phyloP scores from a whole-genome alignment of 37 sponge, comb jelly and placozoan species.

The Lycopodina hypogea region DNA sequence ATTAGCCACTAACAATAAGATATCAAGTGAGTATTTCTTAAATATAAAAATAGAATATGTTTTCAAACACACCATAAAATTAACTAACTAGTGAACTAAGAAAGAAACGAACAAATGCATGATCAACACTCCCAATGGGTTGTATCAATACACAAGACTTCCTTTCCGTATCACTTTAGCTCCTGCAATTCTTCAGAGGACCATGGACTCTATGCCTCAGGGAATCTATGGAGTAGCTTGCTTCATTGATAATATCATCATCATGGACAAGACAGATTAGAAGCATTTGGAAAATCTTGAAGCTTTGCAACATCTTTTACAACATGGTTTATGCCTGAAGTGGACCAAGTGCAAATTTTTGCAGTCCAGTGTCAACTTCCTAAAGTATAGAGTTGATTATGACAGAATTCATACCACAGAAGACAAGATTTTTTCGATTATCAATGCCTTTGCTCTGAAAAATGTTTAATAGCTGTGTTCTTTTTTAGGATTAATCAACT shows the following conservation, averaged over 20 bases:
- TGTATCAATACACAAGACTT: conserved; percentile 17
- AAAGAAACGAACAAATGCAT: too few species aligned
- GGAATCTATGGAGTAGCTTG: conserved; percentile 20
- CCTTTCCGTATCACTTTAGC: conserved; percentile 25
- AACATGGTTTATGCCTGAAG: background rate
- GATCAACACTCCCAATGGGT: conserved; percentile 12
- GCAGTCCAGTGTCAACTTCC: background rate
- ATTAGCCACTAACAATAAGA: too few species aligned
- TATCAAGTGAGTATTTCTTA: too few species aligned
- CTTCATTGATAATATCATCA: conserved; percentile 9
- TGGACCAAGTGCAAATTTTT: too few species aligned
- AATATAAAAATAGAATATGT: too few species aligned
- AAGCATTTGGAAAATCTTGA: conserved; percentile 7
- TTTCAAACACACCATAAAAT: too few species aligned
- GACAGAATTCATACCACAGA: conserved; percentile 17
- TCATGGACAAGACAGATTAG: background rate
- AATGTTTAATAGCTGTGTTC: conserved; percentile 19
- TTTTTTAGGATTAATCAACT: background rate
- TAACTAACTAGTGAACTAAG: too few species aligned
- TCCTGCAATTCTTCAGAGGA: conserved; percentile 18
- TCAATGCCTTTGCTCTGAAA: conserved; percentile 11
- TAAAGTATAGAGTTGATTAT: conserved; percentile 2
- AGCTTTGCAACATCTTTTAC: background rate
- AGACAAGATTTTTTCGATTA: conserved; percentile 9
- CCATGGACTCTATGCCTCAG: conserved; percentile 20